phyloP scores from a whole-genome alignment of 2,888 invertebrate species.

The Hydropsyche betteni region DNA sequence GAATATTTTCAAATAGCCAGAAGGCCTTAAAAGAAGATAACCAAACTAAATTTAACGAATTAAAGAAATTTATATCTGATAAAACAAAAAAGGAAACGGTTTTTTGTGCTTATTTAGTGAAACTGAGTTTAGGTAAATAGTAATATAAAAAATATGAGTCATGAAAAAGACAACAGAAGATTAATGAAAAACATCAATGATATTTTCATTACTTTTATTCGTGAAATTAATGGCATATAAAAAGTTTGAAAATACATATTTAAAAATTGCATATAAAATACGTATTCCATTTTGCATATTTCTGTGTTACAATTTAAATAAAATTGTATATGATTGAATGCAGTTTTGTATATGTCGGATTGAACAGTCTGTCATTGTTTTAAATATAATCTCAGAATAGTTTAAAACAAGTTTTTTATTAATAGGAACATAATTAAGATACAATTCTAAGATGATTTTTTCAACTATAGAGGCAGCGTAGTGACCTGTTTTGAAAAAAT shows the following conservation, averaged over 20 bases:
- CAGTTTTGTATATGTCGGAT: constrained; percentile 44
- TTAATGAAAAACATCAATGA: too few species aligned
- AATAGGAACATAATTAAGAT: constrained; percentile 44
- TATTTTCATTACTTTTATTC: too few species aligned
- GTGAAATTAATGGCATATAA: too few species aligned
- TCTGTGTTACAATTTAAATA: too few species aligned
- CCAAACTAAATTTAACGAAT: constrained; percentile 42
- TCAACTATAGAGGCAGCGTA: constrained; percentile 46
- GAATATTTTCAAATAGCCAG: constrained; percentile 14
- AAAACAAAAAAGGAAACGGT: constrained; percentile 30
- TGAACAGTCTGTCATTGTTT: constrained; percentile 49
- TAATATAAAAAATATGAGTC: background rate
- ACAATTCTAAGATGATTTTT: constrained; percentile 48
- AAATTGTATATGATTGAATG: constrained; percentile 24
- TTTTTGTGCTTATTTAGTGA: background rate
- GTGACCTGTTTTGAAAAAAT: constrained; percentile 47
- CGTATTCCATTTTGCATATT: too few species aligned
- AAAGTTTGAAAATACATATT: too few species aligned
- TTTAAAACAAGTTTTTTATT: constrained; percentile 36
- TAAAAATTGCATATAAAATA: too few species aligned
- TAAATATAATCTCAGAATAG: constrained; percentile 46
- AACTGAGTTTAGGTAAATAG: background rate
- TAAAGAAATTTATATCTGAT: constrained; percentile 27
- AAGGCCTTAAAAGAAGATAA: constrained; percentile 34
- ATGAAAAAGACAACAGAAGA: too few species aligned